Base-by-base conservation (phyloP, 2,888 invertebrate species). In the Alsophila aescularia region DNA sequence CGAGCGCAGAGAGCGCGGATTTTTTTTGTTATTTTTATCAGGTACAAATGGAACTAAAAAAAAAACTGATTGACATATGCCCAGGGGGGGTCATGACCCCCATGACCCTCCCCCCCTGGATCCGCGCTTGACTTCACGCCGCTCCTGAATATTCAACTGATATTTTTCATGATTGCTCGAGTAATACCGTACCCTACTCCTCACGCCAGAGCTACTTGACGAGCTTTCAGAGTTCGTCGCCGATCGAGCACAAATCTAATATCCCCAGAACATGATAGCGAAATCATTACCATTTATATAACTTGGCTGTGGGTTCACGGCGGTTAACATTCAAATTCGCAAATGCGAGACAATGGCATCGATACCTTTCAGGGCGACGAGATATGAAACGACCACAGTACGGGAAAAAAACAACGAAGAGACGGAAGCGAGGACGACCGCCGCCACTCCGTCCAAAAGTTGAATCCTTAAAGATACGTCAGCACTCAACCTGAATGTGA, bases 241-340 rank as follows among this genome's bases (percentile, higher is more conserved):
- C 56, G 43, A 50, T 44, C 44, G 51, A 60, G 58, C 52, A 39
- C 52, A 52, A 60, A 48, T 58, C 58, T 64, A 66, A 69, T 70
- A 66, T 56, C 67, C 59, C 57, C 59, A 49, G 43, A 67, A 63
- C 71, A 69, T 67, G 66, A 53, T 58, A 54, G 24, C 60, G 52
- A 66, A 64, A 72, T 52, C 66, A 74, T 72, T 75, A 70, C 64
- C 74, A 70, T 79, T 78, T 75, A 75, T 67, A 67, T 73, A 77
- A 73, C 69, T 71, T 67, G 42, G 60, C 49, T 55, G 57, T 60
- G 59, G 50, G 62, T 56, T 62, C 64, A 66, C 60, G 60, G 62
- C 43, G 63, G 62, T 63, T 65, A 53, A 57, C 60, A 57, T 68
- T 69, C 47, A 48, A 70, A 69, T 65, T 67, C 62, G 64, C 60